Base-by-base conservation (phyloP, 2,888 invertebrate species). In the Rhorus exstirpatorius region DNA sequence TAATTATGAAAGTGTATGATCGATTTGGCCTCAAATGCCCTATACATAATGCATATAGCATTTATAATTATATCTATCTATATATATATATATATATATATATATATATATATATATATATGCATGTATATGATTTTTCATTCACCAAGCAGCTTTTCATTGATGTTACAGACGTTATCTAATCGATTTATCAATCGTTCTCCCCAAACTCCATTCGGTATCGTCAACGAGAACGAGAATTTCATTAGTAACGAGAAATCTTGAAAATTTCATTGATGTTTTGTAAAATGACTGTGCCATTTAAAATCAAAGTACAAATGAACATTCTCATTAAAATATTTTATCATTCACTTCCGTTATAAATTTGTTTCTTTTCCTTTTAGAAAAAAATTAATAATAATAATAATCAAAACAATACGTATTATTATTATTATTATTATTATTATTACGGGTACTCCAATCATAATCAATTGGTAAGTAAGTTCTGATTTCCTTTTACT, bases 121-220 rank as follows among this genome's bases (percentile, higher is more conserved):
- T 17, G 17, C 35, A 17, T 19, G 44, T 58, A 24, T 49, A 70
- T 58, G 8, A 60, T 65, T 82, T 79, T 75, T 70, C 63, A 82
- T 79, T 82, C 75, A 79, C 41, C 26, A 63, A 79, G 70, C 41
- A 70, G 21, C 74, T 71, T 75, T 79, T 79, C 82, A 82, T 82
- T 82, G 82, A 82, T 79, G 78, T 75, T 58, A 79, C 79, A 58
- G 65, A 38, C 49, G 49, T 82, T 82, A 82, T 82, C 82, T 82
- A 79, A 82, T 82, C 82, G 78, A 58, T 75, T 79, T 82, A 79
- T 82, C 79, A 79, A 79, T 82, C 74, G 79, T 75, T 75, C 78
- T 79, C 79, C 21, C 14, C 55, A 31, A 55, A 17, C 61, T 41
- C 26, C 46, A 31, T 60, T 77, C 21, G 53, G 44, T 21, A 70